Evolutionary conservation across 2,888 invertebrate genomes (phyloP).

Genomic region (Limnephilus auricula): DNA sequence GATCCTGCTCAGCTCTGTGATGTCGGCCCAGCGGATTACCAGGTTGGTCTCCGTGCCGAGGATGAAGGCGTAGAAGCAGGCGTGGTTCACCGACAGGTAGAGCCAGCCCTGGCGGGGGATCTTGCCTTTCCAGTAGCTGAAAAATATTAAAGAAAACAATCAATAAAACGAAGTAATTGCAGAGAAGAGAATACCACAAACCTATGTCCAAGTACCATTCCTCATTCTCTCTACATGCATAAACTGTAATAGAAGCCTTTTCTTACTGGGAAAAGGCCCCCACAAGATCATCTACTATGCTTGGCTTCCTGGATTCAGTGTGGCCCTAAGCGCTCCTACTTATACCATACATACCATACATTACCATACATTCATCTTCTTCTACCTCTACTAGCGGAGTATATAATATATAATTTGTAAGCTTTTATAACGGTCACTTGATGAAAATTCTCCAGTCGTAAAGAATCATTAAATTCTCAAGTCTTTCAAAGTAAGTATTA

Average conservation of each 20-base stretch:
- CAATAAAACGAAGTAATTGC: neutral
- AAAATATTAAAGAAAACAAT: slow-evolving; percentile 67
- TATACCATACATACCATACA: too few species aligned
- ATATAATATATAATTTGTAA: too few species aligned
- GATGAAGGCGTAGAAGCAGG: slow-evolving; percentile 97
- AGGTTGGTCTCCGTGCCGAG: slow-evolving; percentile 93
- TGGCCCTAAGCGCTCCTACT: too few species aligned
- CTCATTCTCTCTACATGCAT: neutral
- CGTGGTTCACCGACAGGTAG: slow-evolving; percentile 96
- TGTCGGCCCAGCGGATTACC: slow-evolving; percentile 93
- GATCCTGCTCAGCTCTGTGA: slow-evolving; percentile 87
- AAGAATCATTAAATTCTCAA: too few species aligned
- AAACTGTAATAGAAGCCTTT: neutral
- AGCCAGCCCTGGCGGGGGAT: slow-evolving; percentile 98
- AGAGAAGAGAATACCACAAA: neutral
- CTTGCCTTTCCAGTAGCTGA: slow-evolving; percentile 94
- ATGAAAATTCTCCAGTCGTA: too few species aligned
- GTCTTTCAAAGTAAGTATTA: too few species aligned
- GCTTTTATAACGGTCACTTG: too few species aligned
- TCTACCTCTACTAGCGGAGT: too few species aligned
- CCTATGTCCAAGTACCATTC: neutral
- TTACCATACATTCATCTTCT: too few species aligned
- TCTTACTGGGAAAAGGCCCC: too few species aligned
- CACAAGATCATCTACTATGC: too few species aligned
- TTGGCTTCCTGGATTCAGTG: too few species aligned